Evolutionary conservation across 2,888 invertebrate species (phyloP).

Genomic region (Neoascia interrupta): DNA sequence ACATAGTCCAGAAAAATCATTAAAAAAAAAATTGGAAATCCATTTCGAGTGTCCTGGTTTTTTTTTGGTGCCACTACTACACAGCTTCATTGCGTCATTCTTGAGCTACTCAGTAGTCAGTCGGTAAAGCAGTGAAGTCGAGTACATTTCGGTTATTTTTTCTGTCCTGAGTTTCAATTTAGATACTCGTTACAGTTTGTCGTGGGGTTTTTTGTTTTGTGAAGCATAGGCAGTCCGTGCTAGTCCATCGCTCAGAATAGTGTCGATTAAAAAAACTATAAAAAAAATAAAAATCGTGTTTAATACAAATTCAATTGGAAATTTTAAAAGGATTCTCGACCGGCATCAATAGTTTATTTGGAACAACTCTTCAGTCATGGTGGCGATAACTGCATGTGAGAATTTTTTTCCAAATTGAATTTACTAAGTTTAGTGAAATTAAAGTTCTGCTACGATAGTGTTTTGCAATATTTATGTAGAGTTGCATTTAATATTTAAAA

Average conservation of each 20-base stretch:
- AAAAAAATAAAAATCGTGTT: too few species aligned
- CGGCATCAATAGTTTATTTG: too few species aligned
- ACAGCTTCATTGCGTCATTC: constrained; percentile 46
- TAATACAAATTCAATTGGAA: constrained; percentile 31
- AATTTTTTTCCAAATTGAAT: constrained; percentile 15
- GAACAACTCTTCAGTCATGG: constrained; percentile 34
- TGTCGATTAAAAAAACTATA: constrained; percentile 1
- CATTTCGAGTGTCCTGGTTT: constrained; percentile 57
- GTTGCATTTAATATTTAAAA: too few species aligned
- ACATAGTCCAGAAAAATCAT: constrained; percentile 43
- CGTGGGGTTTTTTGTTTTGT: constrained; percentile 21
- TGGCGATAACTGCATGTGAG: constrained; percentile 63
- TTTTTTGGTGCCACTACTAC: constrained; percentile 4
- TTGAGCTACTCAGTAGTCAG: constrained; percentile 51
- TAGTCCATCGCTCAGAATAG: constrained; percentile 32
- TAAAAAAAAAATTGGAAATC: constrained; percentile 65
- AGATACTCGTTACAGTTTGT: too few species aligned
- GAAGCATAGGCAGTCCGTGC: background rate
- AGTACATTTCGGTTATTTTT: constrained; percentile 61
- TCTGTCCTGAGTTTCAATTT: too few species aligned
- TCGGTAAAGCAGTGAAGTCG: constrained; percentile 52
- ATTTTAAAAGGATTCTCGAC: constrained; percentile 32
- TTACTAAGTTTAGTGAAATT: too few species aligned
- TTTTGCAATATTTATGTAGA: too few species aligned
- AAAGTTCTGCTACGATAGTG: too few species aligned